phyloP scores from a whole-genome alignment of 2,888 invertebrate species.

The Cristatella mucedo region DNA sequence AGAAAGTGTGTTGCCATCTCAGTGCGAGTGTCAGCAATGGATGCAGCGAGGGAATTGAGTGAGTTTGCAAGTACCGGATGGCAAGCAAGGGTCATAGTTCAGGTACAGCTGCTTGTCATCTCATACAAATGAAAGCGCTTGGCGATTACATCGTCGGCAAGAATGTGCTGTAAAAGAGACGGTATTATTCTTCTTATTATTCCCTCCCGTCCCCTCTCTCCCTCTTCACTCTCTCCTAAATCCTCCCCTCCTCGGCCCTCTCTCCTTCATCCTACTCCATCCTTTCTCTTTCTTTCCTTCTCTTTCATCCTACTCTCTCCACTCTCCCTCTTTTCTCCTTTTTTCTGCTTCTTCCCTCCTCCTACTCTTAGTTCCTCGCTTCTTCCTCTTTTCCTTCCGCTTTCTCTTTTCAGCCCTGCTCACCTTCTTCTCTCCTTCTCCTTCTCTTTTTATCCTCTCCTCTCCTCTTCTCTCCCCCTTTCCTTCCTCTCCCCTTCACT shows the following conservation, averaged over 20 bases:
- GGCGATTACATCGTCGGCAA: no score
- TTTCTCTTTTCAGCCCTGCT: not conserved
- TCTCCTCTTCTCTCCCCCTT: slow-evolving; percentile 10
- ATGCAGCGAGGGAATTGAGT: no score
- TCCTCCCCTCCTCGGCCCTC: slow-evolving; percentile 9
- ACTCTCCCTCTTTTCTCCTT: not conserved
- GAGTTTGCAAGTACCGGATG: no score
- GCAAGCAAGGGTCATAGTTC: no score
- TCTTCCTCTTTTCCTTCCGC: slow-evolving; percentile 4
- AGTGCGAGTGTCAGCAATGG: no score
- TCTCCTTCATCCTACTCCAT: slow-evolving; percentile 6
- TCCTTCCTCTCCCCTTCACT: no score
- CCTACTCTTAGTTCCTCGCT: not conserved
- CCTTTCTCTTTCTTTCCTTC: slow-evolving; percentile 1
- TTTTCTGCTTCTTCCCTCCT: not conserved
- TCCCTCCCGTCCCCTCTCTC: slow-evolving; percentile 7
- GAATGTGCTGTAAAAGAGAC: no score
- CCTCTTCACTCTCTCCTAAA: slow-evolving; percentile 7
- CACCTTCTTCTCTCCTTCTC: slow-evolving; percentile 9
- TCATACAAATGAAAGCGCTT: no score
- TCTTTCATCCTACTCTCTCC: not conserved
- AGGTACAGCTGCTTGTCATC: no score
- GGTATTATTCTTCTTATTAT: slow-evolving; percentile 1
- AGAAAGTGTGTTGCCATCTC: no score
- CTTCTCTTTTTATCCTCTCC: not conserved